Percentiles rank a stretch among this genome's conserved stretches.
These are phyloP conservation scores for Ectobius pallidus DNA, from an alignment of 2,888 invertebrate genomes.

Conservation along the genomic window DNA sequence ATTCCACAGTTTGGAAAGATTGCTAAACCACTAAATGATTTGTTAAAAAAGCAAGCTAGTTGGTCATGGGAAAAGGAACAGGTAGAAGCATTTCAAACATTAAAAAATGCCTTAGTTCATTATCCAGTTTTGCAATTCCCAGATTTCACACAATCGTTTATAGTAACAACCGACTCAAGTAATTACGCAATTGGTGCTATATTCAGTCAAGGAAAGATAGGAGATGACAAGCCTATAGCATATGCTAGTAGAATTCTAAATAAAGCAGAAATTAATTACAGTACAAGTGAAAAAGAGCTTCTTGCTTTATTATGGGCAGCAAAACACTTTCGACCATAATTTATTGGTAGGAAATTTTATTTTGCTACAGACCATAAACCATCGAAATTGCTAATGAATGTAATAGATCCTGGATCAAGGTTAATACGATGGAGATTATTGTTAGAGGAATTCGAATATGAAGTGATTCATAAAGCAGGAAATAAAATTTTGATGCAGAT, in stretches of 20 bases:
- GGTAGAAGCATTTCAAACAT: too few relatives aligned
- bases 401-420: conserved; percentile 20
- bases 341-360: conserved; percentile 37
- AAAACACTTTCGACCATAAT: conserved; percentile 33
- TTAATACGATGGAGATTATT: conserved; percentile 32
- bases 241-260: conserved; percentile 36
- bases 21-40: too few relatives aligned
- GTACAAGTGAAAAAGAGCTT: conserved; percentile 33
- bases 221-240: conserved; percentile 33
- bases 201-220: conserved; percentile 24
- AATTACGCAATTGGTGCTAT: conserved; percentile 30
- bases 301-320: conserved; percentile 35
- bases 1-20: too few relatives aligned
- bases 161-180: conserved; percentile 13
- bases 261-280: conserved; percentile 24
- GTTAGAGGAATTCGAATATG: conserved; percentile 30
- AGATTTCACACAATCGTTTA: too few relatives aligned
- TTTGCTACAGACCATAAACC: conserved; percentile 35
- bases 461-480: conserved; percentile 34
- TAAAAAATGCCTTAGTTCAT: too few relatives aligned
- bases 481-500: conserved; percentile 25
- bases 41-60: too few relatives aligned
- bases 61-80: too few relatives aligned
- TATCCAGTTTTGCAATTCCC: conserved; percentile 9
- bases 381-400: conserved; percentile 23